Conservation (phyloP, 1,140 invertebrate genomes). For the Ruditapes philippinarum region DNA sequence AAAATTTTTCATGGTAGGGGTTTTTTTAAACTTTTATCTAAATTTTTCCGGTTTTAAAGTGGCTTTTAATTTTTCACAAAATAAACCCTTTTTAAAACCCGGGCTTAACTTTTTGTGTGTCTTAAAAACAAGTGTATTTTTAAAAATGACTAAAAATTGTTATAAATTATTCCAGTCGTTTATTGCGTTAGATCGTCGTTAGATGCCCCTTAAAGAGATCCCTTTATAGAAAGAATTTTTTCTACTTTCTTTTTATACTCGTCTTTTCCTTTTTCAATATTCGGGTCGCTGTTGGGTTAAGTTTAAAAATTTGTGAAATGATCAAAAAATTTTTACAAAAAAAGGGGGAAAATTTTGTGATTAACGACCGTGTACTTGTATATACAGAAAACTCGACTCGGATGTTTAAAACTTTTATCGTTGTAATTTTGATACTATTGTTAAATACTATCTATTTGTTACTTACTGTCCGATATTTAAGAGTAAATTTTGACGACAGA, state of each 20-base stretch:
- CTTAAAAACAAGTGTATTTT: conserved; percentile 9
- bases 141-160: conserved; percentile 14
- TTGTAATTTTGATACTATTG: background rate
- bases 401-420: background rate
- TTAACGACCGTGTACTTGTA: background rate
- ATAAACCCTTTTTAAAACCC: no score
- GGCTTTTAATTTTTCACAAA: no score
- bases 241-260: background rate
- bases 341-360: conserved; percentile 5
- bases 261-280: background rate
- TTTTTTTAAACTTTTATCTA: no score
- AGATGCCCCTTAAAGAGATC: conserved; percentile 18
- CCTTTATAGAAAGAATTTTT: background rate
- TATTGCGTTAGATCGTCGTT: background rate
- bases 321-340: conserved; percentile 9
- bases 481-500: background rate
- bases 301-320: background rate
- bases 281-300: background rate
- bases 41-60: no score
- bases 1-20: no score
- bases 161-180: background rate
- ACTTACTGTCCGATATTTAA: background rate
- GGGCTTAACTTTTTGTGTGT: background rate
- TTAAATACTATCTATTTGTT: background rate
- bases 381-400: background rate